Conservation (phyloP, 2,888 invertebrate species). For the Cephonodes hylas region DNA sequence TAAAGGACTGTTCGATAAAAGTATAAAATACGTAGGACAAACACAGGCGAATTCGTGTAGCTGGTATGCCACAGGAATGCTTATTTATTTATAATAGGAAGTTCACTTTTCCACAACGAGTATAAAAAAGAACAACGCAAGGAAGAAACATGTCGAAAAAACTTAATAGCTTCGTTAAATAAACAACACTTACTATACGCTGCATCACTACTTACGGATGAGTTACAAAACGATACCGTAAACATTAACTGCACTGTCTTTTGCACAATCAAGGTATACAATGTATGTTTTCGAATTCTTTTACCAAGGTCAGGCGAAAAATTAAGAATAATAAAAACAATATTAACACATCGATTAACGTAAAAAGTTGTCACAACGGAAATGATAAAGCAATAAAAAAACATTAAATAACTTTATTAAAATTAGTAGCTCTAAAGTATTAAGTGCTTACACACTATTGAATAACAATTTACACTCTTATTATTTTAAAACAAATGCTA, state of each 20-base stretch:
- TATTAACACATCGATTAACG: background rate
- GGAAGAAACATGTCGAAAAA: background rate
- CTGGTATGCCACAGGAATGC: background rate
- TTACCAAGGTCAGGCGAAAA: background rate
- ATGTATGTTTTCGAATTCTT: background rate
- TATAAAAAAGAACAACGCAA: background rate
- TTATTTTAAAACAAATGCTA: too few species aligned
- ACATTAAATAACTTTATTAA: too few species aligned
- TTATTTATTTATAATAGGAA: background rate
- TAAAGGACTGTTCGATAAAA: too few species aligned
- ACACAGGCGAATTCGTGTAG: too few species aligned
- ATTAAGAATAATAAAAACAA: background rate
- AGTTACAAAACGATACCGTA: background rate
- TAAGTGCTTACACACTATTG: too few species aligned
- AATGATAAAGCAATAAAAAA: background rate
- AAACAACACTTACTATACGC: background rate
- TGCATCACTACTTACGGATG: background rate
- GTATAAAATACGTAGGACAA: too few species aligned
- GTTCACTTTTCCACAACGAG: background rate
- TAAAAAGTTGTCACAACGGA: background rate
- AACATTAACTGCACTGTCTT: slow-evolving; percentile 18
- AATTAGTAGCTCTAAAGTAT: too few species aligned
- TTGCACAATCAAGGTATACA: slow-evolving; percentile 10
- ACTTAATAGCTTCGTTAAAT: background rate
- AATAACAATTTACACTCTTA: too few species aligned